phyloP scores from a whole-genome alignment of 1,140 invertebrate species.

The Drosophila setifemur region DNA sequence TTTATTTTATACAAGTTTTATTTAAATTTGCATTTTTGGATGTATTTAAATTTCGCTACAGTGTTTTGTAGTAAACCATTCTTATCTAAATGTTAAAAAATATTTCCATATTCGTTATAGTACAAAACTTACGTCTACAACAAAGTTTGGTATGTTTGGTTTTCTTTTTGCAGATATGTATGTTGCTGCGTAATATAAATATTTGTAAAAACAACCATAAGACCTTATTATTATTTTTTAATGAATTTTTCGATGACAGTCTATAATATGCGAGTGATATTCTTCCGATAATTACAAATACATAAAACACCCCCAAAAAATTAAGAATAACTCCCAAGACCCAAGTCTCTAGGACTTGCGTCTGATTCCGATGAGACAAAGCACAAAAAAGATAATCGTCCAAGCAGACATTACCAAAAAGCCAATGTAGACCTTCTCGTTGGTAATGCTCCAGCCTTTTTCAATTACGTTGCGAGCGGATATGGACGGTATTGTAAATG shows the following conservation, averaged over 20 bases:
- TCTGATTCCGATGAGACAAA: slow-evolving; percentile 83
- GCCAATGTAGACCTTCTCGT: slow-evolving; percentile 85
- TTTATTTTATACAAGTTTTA: slow-evolving; percentile 35
- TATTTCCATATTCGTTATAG: too few species aligned
- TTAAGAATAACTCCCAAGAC: slow-evolving; percentile 43
- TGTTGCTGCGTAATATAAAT: slow-evolving; percentile 63
- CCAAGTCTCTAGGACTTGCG: slow-evolving; percentile 72
- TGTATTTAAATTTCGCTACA: slow-evolving; percentile 50
- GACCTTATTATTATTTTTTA: slow-evolving; percentile 49
- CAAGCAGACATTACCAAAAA: slow-evolving; percentile 85
- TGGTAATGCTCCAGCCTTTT: slow-evolving; percentile 84
- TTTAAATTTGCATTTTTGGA: slow-evolving; percentile 62
- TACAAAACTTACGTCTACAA: neutral
- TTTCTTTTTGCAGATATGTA: slow-evolving; percentile 1
- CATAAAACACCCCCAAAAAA: slow-evolving; percentile 68
- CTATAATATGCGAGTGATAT: slow-evolving; percentile 75
- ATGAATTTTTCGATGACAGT: slow-evolving; percentile 49
- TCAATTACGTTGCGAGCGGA: slow-evolving; percentile 86
- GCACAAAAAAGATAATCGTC: slow-evolving; percentile 82
- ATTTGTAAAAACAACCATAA: slow-evolving; percentile 67
- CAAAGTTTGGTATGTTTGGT: slow-evolving; percentile 5
- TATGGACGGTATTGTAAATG: slow-evolving; percentile 87
- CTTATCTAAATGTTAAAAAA: too few species aligned
- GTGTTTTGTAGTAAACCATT: too few species aligned
- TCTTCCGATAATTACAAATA: slow-evolving; percentile 73